Conservation (phyloP, 2,888 invertebrate species). For the Eristalis tenax region DNA sequence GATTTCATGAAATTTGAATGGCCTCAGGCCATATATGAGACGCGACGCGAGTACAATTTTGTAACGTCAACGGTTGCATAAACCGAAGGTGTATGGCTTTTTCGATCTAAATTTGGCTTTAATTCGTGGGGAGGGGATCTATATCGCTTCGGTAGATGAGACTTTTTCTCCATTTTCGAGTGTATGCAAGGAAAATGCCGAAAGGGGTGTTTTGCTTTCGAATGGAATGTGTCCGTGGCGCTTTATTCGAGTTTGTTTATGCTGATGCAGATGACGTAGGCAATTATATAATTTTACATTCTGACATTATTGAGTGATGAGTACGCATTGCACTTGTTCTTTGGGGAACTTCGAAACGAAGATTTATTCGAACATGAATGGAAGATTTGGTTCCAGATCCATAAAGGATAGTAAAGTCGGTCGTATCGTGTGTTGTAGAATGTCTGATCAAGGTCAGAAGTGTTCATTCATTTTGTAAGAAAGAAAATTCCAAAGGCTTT, state of each 20-base stretch:
- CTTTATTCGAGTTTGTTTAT: conserved; percentile 46
- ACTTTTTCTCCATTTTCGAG: conserved; percentile 6
- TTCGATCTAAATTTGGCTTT: conserved; percentile 10
- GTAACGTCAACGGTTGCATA: conserved; percentile 42
- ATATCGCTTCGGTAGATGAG: neutral
- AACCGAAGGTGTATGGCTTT: conserved; percentile 14
- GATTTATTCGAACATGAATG: neutral
- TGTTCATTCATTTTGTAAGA: neutral
- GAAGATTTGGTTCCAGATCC: neutral
- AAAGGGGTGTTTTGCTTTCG: neutral
- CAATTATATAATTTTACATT: conserved; percentile 49
- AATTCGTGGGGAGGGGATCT: conserved; percentile 6
- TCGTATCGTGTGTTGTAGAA: neutral
- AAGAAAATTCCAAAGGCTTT: neutral
- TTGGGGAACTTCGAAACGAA: neutral
- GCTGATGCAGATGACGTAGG: conserved; percentile 42
- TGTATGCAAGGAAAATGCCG: conserved; percentile 22
- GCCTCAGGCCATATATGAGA: conserved; percentile 42
- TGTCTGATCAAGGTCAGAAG: neutral
- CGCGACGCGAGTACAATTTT: conserved; percentile 27
- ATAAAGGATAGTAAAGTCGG: neutral
- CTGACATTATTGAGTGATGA: conserved; percentile 50
- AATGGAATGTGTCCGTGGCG: conserved; percentile 9
- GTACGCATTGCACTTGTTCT: conserved; percentile 23
- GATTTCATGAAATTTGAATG: conserved; percentile 22